Percentiles rank a stretch among this genome's conserved stretches.
phyloP scores from a whole-genome alignment of 2,113 vertebrate genomes.

The Archocentrus centrarchus region DNA sequence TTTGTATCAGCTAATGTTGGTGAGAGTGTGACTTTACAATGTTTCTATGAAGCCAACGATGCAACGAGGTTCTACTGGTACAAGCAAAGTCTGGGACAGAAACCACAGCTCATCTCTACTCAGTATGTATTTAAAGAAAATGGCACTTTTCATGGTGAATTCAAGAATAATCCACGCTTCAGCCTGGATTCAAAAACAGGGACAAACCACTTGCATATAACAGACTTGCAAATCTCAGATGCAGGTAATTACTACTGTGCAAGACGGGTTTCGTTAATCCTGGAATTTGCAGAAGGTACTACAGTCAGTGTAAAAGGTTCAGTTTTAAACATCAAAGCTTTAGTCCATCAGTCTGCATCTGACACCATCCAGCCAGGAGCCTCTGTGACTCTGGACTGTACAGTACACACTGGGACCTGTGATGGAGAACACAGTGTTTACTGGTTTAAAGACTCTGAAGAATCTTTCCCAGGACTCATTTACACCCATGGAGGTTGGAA shows the following conservation, averaged over 20 bases:
- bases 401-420: neutral
- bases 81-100: conserved; percentile 44
- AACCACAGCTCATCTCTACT: conserved; percentile 23
- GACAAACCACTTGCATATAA: conserved; percentile 39
- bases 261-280: neutral
- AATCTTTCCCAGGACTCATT: neutral
- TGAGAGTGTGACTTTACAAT: neutral
- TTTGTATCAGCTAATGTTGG: neutral
- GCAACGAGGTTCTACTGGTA: conserved; percentile 26
- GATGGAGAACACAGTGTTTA: neutral
- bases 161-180: neutral
- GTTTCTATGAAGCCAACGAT: neutral
- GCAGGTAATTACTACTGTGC: conserved; percentile 51
- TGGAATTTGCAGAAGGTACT: neutral
- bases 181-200: neutral
- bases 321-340: neutral
- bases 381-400: neutral
- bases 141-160: neutral
- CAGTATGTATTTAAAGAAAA: neutral
- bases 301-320: neutral
- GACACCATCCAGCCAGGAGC: neutral
- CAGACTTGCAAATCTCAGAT: conserved; percentile 12
- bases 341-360: neutral
- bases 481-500: neutral
- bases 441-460: neutral